A percentile compares a stretch with the other conserved stretches of the same genome.
These are phyloP conservation scores for Xenus cinereus DNA, from an alignment of 2,113 vertebrate species.

Conservation along the genomic window DNA sequence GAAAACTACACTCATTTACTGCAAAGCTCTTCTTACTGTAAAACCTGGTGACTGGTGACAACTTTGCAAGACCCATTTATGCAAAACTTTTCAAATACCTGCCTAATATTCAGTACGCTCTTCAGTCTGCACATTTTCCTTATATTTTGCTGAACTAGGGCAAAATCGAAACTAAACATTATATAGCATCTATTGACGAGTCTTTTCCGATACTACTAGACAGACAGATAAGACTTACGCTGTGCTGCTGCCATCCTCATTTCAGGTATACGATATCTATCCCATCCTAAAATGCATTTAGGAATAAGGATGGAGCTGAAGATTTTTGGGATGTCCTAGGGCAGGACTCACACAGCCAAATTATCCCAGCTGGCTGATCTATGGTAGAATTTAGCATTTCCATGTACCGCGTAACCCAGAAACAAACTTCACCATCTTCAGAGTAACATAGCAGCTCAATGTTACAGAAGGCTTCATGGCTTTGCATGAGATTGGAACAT, in stretches of 20 bases:
- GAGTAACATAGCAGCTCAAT: not conserved
- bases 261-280: rapidly evolving
- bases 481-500: not conserved
- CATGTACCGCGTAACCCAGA: rapidly evolving
- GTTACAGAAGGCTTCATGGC: not conserved
- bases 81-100: not conserved
- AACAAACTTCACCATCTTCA: not conserved
- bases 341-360: not conserved
- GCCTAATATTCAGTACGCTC: not conserved
- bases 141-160: not conserved
- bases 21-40: not conserved
- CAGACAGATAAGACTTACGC: not conserved
- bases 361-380: not conserved
- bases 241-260: not conserved
- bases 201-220: not conserved
- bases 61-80: not conserved
- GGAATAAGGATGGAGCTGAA: not conserved
- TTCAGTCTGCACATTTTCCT: not conserved
- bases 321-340: not conserved
- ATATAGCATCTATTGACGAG: not conserved
- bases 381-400: not conserved
- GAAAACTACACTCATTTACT: not conserved
- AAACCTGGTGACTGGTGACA: not conserved
- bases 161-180: not conserved
- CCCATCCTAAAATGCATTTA: not conserved